Conservation (phyloP, 2,797 vertebrate genomes). For the Gymnoscopelus braueri region DNA sequence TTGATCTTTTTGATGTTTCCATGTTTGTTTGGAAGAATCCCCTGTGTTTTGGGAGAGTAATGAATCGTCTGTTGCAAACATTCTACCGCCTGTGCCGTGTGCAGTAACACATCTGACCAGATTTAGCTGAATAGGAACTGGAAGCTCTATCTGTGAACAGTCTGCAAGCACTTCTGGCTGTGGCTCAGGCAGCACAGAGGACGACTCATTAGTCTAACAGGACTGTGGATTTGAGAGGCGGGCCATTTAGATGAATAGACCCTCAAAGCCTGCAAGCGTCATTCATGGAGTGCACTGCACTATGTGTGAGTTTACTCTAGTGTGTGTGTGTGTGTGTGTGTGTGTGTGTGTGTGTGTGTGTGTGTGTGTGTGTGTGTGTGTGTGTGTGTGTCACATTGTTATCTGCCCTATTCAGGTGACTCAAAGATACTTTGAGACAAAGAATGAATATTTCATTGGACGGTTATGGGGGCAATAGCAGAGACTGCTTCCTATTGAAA, state of each 20-base stretch:
- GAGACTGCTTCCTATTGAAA: constrained; percentile 68
- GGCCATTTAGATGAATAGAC: constrained; percentile 21
- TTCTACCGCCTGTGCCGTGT: constrained; percentile 31
- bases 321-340: constrained; percentile 14
- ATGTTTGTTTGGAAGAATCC: constrained; percentile 49
- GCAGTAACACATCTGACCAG: constrained; percentile 46
- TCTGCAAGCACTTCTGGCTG: constrained; percentile 48
- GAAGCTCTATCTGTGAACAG: constrained; percentile 55
- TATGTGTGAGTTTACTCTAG: constrained; percentile 16
- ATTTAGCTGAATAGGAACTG: constrained; percentile 55
- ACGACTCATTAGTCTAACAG: constrained; percentile 65
- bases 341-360: constrained; percentile 6
- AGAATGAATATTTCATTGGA: constrained; percentile 80
- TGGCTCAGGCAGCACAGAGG: constrained; percentile 59
- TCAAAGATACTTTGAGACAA: constrained; percentile 69
- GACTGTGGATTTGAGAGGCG: constrained; percentile 40
- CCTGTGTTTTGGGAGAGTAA: constrained; percentile 51
- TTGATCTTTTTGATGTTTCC: constrained; percentile 41
- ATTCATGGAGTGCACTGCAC: constrained; percentile 38
- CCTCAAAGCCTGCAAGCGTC: constrained; percentile 45
- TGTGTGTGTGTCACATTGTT: constrained; percentile 50
- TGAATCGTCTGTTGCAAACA: constrained; percentile 49
- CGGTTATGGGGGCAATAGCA: constrained; percentile 69
- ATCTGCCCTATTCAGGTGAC: constrained; percentile 66
- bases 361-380: constrained; percentile 9